Conservation (phyloP, 1,140 invertebrate species). For the Spodoptera litura region DNA sequence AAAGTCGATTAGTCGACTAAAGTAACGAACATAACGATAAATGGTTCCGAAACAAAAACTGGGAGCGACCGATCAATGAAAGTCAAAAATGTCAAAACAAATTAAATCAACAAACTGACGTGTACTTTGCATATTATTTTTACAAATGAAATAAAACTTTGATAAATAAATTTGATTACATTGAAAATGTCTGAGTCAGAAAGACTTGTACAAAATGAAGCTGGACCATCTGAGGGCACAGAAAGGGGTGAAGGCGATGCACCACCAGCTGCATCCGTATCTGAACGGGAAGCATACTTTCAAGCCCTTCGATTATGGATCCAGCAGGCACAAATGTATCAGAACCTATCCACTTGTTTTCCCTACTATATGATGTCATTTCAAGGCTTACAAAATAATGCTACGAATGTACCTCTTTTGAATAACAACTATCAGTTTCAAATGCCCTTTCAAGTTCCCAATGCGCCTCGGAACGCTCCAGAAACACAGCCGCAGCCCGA, state of each 20-base stretch:
- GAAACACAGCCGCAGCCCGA: conserved; percentile 62
- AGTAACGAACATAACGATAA: not conserved
- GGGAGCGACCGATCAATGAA: not conserved
- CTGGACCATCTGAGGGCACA: conserved; percentile 34
- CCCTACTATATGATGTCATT: conserved; percentile 87
- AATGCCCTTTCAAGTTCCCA: conserved; percentile 77
- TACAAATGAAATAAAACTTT: conserved; percentile 22
- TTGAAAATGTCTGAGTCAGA: conserved; percentile 68
- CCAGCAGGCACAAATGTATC: conserved; percentile 86
- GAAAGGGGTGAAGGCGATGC: conserved; percentile 58
- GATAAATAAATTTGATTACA: not conserved
- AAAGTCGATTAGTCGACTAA: not conserved
- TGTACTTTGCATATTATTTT: conserved; percentile 61
- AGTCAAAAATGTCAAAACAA: conserved; percentile 50
- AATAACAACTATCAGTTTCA: conserved; percentile 84
- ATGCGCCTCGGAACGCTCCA: conserved; percentile 59
- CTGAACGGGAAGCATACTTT: conserved; percentile 87
- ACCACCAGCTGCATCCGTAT: conserved; percentile 51
- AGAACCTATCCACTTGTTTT: conserved; percentile 86
- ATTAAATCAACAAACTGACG: conserved; percentile 71
- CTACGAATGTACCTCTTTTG: conserved; percentile 73
- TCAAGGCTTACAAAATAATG: conserved; percentile 82
- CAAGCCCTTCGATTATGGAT: conserved; percentile 85
- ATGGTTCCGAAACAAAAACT: conserved; percentile 7
- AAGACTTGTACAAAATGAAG: conserved; percentile 54